Evolutionary conservation across 2,797 vertebrate genomes (phyloP).

Genomic region (Peromyscus melanophrys): DNA sequence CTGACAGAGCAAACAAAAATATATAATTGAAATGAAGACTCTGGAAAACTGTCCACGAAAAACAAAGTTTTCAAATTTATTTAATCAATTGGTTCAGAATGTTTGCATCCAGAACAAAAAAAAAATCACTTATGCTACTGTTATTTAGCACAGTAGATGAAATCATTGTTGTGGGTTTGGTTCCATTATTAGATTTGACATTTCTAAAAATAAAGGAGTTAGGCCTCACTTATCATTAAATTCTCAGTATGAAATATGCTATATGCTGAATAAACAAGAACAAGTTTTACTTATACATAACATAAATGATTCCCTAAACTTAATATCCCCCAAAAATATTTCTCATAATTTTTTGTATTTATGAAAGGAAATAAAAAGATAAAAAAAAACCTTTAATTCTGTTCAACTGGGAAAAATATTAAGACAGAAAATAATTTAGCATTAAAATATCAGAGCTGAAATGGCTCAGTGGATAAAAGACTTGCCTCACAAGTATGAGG

Average conservation of each 20-base stretch:
- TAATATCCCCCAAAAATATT: slow-evolving; percentile 44
- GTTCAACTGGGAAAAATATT: slow-evolving; percentile 18
- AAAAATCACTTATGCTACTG: neutral
- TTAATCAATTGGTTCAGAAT: slow-evolving; percentile 54
- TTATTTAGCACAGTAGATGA: slow-evolving; percentile 29
- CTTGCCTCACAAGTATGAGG: neutral
- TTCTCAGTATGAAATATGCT: neutral
- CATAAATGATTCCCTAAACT: neutral
- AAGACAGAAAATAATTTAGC: neutral
- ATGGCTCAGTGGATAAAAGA: neutral
- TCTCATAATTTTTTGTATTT: neutral
- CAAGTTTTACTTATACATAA: neutral
- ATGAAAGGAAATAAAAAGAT: neutral
- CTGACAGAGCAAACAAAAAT: neutral
- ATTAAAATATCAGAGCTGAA: slow-evolving; percentile 10
- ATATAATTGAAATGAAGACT: neutral
- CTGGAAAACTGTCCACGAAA: neutral
- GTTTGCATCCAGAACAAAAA: neutral
- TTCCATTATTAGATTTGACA: slow-evolving; percentile 34
- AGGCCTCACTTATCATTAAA: slow-evolving; percentile 49
- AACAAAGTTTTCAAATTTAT: slow-evolving; percentile 27
- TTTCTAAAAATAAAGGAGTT: slow-evolving; percentile 59
- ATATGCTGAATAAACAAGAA: neutral
- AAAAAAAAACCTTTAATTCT: neutral
- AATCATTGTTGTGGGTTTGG: slow-evolving; percentile 1